Evolutionary conservation across 2,113 vertebrate species (phyloP), one percentile per base, ranked within the genome.

Genomic region (Lanius ludovicianus): DNA sequence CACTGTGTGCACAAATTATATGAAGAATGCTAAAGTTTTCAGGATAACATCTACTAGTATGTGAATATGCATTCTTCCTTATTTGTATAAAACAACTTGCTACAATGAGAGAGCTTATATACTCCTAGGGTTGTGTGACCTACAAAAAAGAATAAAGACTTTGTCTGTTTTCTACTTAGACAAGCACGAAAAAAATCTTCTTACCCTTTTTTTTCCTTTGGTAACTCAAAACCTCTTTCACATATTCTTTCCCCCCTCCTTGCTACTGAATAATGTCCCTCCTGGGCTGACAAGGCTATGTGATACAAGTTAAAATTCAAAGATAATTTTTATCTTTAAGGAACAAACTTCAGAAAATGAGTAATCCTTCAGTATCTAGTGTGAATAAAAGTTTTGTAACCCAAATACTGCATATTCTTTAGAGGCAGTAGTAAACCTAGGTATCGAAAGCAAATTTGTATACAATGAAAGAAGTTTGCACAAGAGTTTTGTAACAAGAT

Each of bases 311-410:
- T 67, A 78, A 90, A 95, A 94, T 73, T 67, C 35, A 79, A 68
- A 86, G 37, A 33, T 79, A 44, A 47, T 83, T 95, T 94, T 96
- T 83, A 53, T 86, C 68, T 95, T 52, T 47, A 68, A 76, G 62
- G 85, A 86, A 78, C 37, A 87, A 91, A 77, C 27, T 79, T 77
- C 37, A 76, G 65, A 92, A 93, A 82, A 85, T 88, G n/a, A 95
- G 25, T 92, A 59, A 91, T 85, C 53, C 60, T 65, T 62, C 62
- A 35, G 42, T 71, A 83, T 71, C 35, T 85, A 68, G 37, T 41
- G 14, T 87, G 87, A 94, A 84, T 90, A n/a, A 82, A 93, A 90
- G 30, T 82, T 82, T 93, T 95, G 35, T 78, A 84, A 47, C 49
- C 87, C 23, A 64, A 47, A 8, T 82, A 65, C 42, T 12, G 1